A percentile compares a stretch with the other conserved stretches of the same genome.
Evolutionary conservation across 2,113 vertebrate genomes (phyloP).

Genomic region (Aphyosemion australe): DNA sequence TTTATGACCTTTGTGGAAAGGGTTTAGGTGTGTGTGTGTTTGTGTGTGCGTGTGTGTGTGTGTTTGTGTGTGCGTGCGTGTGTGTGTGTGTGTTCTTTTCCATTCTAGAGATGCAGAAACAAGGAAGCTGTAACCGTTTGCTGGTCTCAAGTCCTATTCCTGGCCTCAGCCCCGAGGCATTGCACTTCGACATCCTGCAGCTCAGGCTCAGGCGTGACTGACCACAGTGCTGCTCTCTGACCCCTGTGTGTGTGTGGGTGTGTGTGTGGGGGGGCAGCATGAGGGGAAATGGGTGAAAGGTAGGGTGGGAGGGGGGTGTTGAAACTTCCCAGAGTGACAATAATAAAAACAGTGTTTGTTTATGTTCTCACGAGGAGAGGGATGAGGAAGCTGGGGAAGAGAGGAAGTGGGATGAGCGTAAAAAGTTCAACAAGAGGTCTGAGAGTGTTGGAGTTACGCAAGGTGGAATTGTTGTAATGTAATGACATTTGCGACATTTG

Average conservation of each 20-base stretch:
- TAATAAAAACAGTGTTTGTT: constrained; percentile 64
- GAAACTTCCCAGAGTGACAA: constrained; percentile 55
- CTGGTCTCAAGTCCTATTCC: constrained; percentile 51
- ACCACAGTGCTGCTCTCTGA: constrained; percentile 39
- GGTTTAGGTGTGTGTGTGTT: constrained; percentile 26
- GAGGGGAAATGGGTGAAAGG: constrained; percentile 15
- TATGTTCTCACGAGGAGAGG: constrained; percentile 59
- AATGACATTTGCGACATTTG: constrained; percentile 35
- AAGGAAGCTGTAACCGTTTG: constrained; percentile 28
- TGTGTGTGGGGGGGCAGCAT: constrained; percentile 34
- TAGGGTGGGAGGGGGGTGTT: constrained; percentile 2
- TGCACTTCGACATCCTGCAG: constrained; percentile 52
- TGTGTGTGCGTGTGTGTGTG: too few species aligned
- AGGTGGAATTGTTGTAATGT: constrained; percentile 33
- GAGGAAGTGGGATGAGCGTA: constrained; percentile 37
- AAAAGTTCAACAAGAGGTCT: constrained; percentile 57
- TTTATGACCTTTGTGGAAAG: constrained; percentile 33
- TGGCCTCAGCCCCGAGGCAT: constrained; percentile 40
- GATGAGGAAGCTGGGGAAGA: constrained; percentile 32
- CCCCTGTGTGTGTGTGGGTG: constrained; percentile 9
- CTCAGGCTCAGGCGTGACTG: constrained; percentile 50
- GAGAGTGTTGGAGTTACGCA: constrained; percentile 45
- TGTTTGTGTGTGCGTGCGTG: too few species aligned
- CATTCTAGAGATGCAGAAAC: constrained; percentile 14
- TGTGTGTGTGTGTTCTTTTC: constrained; percentile 40